These are phyloP conservation scores for Laterallus jamaicensis DNA, from an alignment of 2,113 vertebrate genomes.

Conservation along the genomic window DNA sequence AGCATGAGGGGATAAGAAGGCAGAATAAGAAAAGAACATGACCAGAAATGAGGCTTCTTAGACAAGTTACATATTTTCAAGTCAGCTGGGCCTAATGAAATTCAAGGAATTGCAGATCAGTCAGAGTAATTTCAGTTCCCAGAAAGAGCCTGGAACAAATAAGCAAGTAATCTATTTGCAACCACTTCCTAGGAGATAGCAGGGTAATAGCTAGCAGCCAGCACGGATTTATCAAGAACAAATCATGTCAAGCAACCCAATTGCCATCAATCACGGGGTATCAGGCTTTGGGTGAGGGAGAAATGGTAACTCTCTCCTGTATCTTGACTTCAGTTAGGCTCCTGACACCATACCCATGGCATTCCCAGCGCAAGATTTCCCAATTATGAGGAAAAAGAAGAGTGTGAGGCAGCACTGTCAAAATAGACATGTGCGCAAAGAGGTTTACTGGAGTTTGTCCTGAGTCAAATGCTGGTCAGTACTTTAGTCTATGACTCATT, in stretches of 20 bases:
- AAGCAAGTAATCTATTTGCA: slow-evolving; percentile 49
- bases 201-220: neutral
- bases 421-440: neutral
- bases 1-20: neutral
- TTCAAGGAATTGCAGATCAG: slow-evolving; percentile 33
- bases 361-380: neutral
- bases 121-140: slow-evolving; percentile 39
- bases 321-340: neutral
- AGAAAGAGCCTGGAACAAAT: slow-evolving; percentile 58
- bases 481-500: neutral
- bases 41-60: neutral
- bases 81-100: slow-evolving; percentile 14
- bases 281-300: neutral
- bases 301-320: neutral
- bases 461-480: neutral
- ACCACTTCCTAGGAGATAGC: neutral
- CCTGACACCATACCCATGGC: neutral
- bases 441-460: neutral
- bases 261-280: neutral
- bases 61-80: slow-evolving; percentile 3
- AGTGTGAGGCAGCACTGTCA: neutral
- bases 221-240: neutral
- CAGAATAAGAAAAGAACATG: neutral
- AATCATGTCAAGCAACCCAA: neutral
- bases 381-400: neutral